phyloP scores from a whole-genome alignment of 2,888 invertebrate species.

The Arctia plantaginis region DNA sequence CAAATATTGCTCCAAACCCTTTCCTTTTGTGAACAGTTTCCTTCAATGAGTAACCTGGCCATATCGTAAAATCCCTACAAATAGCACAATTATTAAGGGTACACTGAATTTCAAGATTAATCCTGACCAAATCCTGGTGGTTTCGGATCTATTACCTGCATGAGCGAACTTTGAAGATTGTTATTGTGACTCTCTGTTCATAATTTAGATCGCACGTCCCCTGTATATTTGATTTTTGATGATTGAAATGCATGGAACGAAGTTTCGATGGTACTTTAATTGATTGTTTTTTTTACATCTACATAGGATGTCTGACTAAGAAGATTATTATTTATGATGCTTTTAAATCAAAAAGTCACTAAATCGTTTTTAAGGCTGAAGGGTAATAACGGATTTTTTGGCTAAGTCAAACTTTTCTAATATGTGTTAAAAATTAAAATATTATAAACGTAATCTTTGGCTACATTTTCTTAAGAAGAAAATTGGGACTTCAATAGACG shows the following conservation, averaged over 20 bases:
- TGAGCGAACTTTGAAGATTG: constrained; percentile 55
- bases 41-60: constrained; percentile 36
- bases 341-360: not conserved
- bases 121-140: constrained; percentile 44
- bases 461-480: not conserved
- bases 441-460: too few relatives aligned
- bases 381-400: not conserved
- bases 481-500: not conserved
- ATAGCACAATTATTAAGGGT: constrained; percentile 66
- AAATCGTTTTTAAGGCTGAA: not conserved
- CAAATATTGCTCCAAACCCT: constrained; percentile 32
- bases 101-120: constrained; percentile 61
- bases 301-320: not conserved
- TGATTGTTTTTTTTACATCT: not conserved
- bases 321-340: not conserved
- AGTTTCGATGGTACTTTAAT: not conserved
- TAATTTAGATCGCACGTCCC: constrained; percentile 26
- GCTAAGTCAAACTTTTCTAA: too few relatives aligned
- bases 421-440: too few relatives aligned
- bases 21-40: constrained; percentile 29
- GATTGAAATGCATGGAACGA: not conserved
- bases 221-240: constrained; percentile 10
- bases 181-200: constrained; percentile 35
- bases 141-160: constrained; percentile 60
- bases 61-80: constrained; percentile 53